phyloP scores from a whole-genome alignment of 1,140 invertebrate species.

The Caerostris extrusa region DNA sequence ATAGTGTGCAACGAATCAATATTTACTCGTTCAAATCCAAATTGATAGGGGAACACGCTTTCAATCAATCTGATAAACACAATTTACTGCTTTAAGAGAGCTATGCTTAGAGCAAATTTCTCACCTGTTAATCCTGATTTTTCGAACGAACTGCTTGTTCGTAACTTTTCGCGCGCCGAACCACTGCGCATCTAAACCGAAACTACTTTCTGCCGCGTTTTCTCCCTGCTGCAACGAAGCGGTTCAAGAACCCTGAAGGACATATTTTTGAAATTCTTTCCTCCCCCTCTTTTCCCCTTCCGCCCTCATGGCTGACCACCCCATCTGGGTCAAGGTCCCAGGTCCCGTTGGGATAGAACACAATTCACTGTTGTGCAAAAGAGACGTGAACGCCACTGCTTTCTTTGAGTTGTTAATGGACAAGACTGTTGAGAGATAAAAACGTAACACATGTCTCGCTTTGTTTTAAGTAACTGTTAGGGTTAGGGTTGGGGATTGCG shows the following conservation, averaged over 20 bases:
- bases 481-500: background rate
- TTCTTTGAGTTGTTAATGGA: background rate
- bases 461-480: background rate
- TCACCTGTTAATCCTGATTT: no score
- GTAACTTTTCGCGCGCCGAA: background rate
- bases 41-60: no score
- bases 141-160: background rate
- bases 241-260: background rate
- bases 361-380: background rate
- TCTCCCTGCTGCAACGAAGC: background rate
- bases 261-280: background rate
- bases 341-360: background rate
- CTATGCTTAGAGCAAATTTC: no score
- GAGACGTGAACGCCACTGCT: background rate
- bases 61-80: no score
- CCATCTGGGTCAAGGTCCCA: slow-evolving; percentile 46
- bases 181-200: background rate
- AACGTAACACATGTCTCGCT: background rate
- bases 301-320: slow-evolving; percentile 48
- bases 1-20: no score
- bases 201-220: slow-evolving; percentile 29
- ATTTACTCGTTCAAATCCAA: no score
- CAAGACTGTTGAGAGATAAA: background rate
- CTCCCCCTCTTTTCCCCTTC: background rate
- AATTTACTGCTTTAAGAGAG: no score